These are phyloP conservation scores for Archegozetes longisetosus DNA, from an alignment of 1,140 invertebrate genomes.

Conservation along the genomic window DNA sequence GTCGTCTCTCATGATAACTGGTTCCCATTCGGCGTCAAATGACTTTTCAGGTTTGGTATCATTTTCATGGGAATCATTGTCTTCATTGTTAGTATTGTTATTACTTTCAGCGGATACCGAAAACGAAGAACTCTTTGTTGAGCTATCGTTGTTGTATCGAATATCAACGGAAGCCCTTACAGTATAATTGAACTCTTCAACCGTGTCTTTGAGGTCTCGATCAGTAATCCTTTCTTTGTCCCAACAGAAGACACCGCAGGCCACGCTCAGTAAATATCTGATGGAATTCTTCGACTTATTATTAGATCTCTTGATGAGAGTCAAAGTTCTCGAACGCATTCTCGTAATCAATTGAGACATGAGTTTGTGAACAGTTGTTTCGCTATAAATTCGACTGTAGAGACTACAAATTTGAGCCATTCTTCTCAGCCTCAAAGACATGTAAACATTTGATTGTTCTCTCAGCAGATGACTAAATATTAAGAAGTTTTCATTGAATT, in stretches of 20 bases:
- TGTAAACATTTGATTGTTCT: slow-evolving; percentile 25
- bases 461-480: slow-evolving; percentile 22
- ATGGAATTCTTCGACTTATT: slow-evolving; percentile 13
- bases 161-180: not conserved
- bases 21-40: slow-evolving; percentile 25
- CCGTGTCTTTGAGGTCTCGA: slow-evolving; percentile 25
- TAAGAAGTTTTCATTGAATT: slow-evolving; percentile 18
- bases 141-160: slow-evolving; percentile 1
- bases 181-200: not conserved
- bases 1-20: slow-evolving; percentile 25
- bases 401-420: slow-evolving; percentile 23
- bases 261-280: slow-evolving; percentile 22
- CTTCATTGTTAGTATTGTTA: slow-evolving; percentile 12
- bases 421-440: slow-evolving; percentile 24
- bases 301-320: not conserved
- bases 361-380: slow-evolving; percentile 20
- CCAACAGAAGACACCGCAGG: slow-evolving; percentile 25
- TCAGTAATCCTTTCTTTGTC: slow-evolving; percentile 26
- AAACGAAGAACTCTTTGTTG: not conserved
- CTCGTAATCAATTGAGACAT: slow-evolving; percentile 19
- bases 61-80: not conserved
- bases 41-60: not conserved
- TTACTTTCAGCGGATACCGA: slow-evolving; percentile 7
- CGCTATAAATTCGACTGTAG: slow-evolving; percentile 26
- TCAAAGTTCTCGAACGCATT: not conserved